These are phyloP conservation scores for Scartelaos histophorus DNA, from an alignment of 2,113 vertebrate genomes.

Conservation along the genomic window DNA sequence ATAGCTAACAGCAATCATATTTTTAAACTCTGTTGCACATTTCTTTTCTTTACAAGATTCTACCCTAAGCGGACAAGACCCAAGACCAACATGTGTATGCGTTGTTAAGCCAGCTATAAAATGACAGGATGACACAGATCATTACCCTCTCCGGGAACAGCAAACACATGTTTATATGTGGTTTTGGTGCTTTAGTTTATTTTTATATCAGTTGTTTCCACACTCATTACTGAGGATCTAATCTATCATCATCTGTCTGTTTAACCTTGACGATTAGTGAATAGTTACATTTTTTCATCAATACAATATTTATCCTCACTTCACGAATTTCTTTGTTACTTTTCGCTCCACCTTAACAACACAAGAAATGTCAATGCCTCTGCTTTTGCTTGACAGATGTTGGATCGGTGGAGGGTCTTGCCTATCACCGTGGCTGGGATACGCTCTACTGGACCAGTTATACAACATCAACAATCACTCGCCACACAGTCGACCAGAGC, in stretches of 20 bases:
- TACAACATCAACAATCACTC: constrained; percentile 94
- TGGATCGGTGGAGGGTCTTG: constrained; percentile 95
- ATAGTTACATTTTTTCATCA: background rate
- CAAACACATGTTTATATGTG: constrained; percentile 25
- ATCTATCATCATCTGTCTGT: background rate
- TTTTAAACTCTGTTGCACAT: constrained; percentile 38
- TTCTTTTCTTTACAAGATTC: constrained; percentile 47
- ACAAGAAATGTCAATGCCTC: background rate
- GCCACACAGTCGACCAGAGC: constrained; percentile 93
- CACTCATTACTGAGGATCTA: background rate
- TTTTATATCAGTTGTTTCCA: background rate
- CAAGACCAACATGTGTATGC: constrained; percentile 53
- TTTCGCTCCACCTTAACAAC: background rate
- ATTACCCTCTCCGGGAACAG: constrained; percentile 44
- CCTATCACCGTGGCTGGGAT: constrained; percentile 94
- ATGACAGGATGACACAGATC: constrained; percentile 57
- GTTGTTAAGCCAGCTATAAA: constrained; percentile 62
- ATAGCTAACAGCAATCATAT: background rate
- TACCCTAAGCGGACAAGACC: constrained; percentile 33
- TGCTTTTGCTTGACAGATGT: constrained; percentile 79
- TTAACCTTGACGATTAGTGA: background rate
- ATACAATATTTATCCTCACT: background rate
- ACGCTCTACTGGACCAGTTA: constrained; percentile 98
- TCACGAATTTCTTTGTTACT: background rate
- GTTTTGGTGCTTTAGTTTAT: constrained; percentile 14